A percentile compares a stretch with the other conserved stretches of the same genome.
Conservation (phyloP, 2,113 vertebrate genomes). For the Martes martes region DNA sequence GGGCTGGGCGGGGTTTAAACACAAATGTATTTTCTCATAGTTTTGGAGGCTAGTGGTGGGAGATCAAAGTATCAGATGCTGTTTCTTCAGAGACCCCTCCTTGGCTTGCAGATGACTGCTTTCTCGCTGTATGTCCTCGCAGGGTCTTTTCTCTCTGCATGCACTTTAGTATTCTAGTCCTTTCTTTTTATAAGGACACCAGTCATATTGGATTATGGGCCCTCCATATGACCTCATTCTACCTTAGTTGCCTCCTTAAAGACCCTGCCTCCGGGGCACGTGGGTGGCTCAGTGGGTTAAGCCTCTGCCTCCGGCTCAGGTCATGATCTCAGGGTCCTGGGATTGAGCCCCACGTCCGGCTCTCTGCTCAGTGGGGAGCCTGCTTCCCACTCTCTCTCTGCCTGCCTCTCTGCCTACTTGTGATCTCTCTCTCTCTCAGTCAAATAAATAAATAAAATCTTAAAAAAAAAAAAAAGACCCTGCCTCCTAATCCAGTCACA, state of each 20-base stretch:
- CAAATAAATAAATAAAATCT: no score
- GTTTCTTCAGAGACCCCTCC: not conserved
- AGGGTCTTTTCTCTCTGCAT: not conserved
- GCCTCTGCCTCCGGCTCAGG: no score
- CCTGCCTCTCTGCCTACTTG: no score
- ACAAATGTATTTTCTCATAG: not conserved
- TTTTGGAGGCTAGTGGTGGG: not conserved
- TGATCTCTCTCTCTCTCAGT: no score
- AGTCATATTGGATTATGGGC: not conserved
- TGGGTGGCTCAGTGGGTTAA: no score
- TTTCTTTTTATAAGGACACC: not conserved
- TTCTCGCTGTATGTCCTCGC: not conserved
- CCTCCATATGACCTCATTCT: not conserved
- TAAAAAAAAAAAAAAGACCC: no score
- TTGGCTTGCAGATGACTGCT: not conserved
- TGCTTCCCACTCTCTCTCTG: no score
- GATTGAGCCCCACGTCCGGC: no score
- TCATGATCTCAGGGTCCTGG: no score
- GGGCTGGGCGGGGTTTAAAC: not conserved
- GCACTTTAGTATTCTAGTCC: not conserved
- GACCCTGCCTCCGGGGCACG: not conserved
- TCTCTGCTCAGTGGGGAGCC: no score
- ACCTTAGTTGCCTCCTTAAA: not conserved
- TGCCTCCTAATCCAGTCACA: not conserved
- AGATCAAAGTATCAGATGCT: not conserved